Conservation (phyloP, 1,140 invertebrate species). For the Megalopta genalis region DNA sequence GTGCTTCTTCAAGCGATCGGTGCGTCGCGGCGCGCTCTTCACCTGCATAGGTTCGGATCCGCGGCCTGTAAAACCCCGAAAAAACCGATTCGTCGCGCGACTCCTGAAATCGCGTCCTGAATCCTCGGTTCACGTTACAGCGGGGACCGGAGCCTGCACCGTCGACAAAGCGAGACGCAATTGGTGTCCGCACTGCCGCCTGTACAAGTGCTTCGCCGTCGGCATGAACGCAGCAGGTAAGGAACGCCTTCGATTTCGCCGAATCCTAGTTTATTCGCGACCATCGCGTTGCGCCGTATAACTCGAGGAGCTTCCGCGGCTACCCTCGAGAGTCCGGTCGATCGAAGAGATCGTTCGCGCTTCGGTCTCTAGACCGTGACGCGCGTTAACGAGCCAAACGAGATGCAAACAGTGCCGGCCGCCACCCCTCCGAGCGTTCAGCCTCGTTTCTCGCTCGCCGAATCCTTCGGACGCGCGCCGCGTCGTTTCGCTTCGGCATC, state of each 20-base stretch:
- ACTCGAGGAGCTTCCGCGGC: too few species aligned
- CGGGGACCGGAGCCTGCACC: slow-evolving; percentile 85
- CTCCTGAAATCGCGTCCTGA: not conserved
- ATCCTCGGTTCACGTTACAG: slow-evolving; percentile 8
- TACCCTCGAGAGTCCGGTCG: too few species aligned
- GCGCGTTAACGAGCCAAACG: slow-evolving; percentile 48
- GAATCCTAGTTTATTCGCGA: too few species aligned
- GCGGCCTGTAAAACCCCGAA: too few species aligned
- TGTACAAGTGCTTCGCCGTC: slow-evolving; percentile 89
- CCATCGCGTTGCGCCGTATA: too few species aligned
- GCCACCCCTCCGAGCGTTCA: slow-evolving; percentile 43
- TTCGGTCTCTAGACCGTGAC: too few species aligned
- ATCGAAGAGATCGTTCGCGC: not conserved
- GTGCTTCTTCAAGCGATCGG: slow-evolving; percentile 92
- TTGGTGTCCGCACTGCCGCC: slow-evolving; percentile 92
- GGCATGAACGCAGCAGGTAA: slow-evolving; percentile 90
- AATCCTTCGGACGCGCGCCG: not conserved
- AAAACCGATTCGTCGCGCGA: not conserved
- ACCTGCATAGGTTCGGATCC: slow-evolving; percentile 83
- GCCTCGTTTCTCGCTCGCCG: slow-evolving; percentile 11
- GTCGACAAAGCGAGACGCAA: slow-evolving; percentile 92
- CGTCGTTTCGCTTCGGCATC: too few species aligned
- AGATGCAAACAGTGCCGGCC: slow-evolving; percentile 67
- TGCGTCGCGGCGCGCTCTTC: slow-evolving; percentile 86
- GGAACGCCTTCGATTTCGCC: not conserved